Evolutionary conservation across 2,888 invertebrate species (phyloP).

Genomic region (Ephialtes manifestator): DNA sequence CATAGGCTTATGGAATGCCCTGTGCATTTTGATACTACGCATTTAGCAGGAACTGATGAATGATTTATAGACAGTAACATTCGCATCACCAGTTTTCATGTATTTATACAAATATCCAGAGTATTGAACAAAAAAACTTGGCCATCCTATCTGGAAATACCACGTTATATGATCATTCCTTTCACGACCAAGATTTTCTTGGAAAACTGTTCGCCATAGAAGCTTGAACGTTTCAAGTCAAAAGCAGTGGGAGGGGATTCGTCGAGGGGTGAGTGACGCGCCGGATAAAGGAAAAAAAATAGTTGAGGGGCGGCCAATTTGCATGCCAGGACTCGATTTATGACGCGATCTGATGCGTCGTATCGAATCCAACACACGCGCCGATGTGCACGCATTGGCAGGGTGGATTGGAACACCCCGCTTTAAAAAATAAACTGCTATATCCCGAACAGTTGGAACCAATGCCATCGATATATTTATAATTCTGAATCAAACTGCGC

Average conservation of each 20-base stretch:
- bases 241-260: slow-evolving; percentile 20
- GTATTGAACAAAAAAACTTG: background rate
- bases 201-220: background rate
- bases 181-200: slow-evolving; percentile 1
- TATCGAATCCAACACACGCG: slow-evolving; percentile 62
- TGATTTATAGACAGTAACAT: background rate
- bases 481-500: slow-evolving; percentile 31
- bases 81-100: background rate
- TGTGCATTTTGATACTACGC: background rate
- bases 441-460: slow-evolving; percentile 29
- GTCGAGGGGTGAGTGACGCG: slow-evolving; percentile 39
- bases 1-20: too few relatives aligned
- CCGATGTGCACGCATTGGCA: slow-evolving; percentile 34
- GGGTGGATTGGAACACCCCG: slow-evolving; percentile 28
- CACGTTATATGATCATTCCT: background rate
- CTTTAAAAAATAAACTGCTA: slow-evolving; percentile 44
- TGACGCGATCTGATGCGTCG: slow-evolving; percentile 64
- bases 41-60: background rate
- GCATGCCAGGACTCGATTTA: slow-evolving; percentile 67
- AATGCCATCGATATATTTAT: slow-evolving; percentile 32
- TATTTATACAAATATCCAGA: background rate
- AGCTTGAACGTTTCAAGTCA: slow-evolving; percentile 7
- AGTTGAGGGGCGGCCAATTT: slow-evolving; percentile 60
- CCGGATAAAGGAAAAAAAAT: slow-evolving; percentile 41
- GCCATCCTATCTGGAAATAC: background rate